Conservation (phyloP, 2,113 vertebrate genomes). For the Anoura caudifer region DNA sequence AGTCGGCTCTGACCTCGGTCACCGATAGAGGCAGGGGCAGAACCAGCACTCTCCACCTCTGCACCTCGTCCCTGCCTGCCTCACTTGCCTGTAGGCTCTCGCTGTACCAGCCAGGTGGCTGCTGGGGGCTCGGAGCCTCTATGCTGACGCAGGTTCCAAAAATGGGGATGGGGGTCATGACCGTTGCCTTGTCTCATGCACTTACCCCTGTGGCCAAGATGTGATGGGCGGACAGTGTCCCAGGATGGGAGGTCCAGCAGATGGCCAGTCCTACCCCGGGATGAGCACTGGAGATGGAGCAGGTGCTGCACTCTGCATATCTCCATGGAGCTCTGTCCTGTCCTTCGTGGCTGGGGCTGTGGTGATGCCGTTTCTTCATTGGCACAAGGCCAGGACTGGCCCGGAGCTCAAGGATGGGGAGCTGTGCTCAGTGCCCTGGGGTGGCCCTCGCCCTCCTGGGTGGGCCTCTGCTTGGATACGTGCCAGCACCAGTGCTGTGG, state of each 20-base stretch:
- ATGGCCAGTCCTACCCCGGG: neutral
- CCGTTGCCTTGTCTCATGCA: fast-evolving
- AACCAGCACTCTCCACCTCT: fast-evolving
- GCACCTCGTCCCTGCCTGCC: fast-evolving
- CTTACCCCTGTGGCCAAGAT: neutral
- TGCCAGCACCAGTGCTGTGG: neutral
- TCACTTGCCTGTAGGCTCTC: neutral
- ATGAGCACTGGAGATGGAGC: neutral
- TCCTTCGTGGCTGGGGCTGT: neutral
- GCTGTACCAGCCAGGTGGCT: neutral
- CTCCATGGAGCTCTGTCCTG: no score
- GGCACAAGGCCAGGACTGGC: fast-evolving
- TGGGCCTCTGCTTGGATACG: neutral
- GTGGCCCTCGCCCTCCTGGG: fast-evolving
- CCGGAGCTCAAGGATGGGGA: fast-evolving
- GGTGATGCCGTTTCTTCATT: no score
- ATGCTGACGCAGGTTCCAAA: neutral
- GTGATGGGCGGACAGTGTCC: no score
- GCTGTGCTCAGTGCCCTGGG: neutral
- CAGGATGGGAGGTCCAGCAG: fast-evolving
- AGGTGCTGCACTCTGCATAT: neutral
- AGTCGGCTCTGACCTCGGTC: fast-evolving
- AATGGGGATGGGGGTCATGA: no score
- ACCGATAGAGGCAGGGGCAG: fast-evolving
- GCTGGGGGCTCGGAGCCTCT: neutral